Base-by-base conservation (phyloP, 2,113 vertebrate species). In the Archocentrus centrarchus region DNA sequence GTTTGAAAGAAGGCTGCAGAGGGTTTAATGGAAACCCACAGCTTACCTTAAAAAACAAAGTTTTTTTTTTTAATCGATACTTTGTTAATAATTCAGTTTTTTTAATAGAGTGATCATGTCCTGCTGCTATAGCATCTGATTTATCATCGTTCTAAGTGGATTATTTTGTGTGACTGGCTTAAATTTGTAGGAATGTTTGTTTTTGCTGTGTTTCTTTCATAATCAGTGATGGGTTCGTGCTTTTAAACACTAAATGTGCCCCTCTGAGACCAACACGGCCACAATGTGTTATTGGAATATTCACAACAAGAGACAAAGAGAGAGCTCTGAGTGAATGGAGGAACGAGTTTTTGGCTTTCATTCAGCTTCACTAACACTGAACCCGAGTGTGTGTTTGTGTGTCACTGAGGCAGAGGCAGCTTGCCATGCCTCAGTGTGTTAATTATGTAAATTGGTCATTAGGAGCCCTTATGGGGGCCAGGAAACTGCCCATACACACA, bases 391-490 rank as follows among this genome's bases (percentile, higher is more conserved):
- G 59, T 80, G 44, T 83, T 62, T 78, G 60, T 79, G 76, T 77
- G 77, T 81, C 22, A 61, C 24, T 35, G 47, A 68, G 66, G 75
- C 83, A 27, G 39, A 77, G 85, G 89, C 92, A 90, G 79, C 57
- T 77, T 86, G 88, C 89, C 88, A 84, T 86, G 89, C 77, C 82
- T 83, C 85, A 84, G 85, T 76, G 53, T 92, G 88, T 92, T 94
- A 94, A 94, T 93, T 92, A 94, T 93, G 92, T 87, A 93, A 94
- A 93, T 93, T 94, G 89, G 82, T 91, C 89, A 91, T 94, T 93
- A 92, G 79, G 79, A 89, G 83, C 76, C 83, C 86, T 85, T 83
- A 75, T 82, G 84, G 84, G 68, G 84, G 75, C 85, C 87, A 20
- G 78, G 86, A 87, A 92, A 82, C 77, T 63, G 81, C 60, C 78